Conservation (phyloP, 2,113 vertebrate species). For the Rhinoderma darwinii region DNA sequence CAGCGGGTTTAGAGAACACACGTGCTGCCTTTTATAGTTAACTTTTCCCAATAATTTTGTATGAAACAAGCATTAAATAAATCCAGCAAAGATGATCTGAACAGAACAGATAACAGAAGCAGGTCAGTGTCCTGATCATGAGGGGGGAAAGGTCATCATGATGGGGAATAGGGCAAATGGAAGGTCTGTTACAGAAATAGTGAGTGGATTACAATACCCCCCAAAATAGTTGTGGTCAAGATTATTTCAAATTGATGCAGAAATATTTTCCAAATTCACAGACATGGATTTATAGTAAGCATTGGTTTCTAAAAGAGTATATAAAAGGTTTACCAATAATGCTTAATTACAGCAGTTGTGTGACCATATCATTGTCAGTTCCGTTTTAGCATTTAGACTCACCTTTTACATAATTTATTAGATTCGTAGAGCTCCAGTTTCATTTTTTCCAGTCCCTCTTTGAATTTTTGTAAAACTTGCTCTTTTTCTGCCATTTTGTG, state of each 20-base stretch:
- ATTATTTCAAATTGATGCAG: background rate
- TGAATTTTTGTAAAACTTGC: constrained; percentile 74
- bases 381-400: background rate
- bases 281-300: background rate
- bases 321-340: no score
- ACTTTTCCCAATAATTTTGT: background rate
- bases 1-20: background rate
- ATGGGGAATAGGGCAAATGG: background rate
- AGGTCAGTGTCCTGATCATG: background rate
- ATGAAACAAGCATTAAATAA: background rate
- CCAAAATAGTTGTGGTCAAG: no score
- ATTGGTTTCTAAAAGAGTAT: background rate
- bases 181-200: no score
- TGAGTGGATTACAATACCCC: background rate
- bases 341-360: no score
- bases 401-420: constrained; percentile 83
- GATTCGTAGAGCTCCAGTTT: constrained; percentile 78
- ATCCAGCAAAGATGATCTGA: background rate
- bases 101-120: background rate
- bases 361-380: no score
- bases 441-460: constrained; percentile 77
- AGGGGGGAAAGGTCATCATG: background rate
- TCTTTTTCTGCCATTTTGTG: constrained; percentile 81
- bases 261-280: background rate
- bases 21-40: background rate